Conservation (phyloP, 2,797 vertebrate genomes). For the Sebastes elongatus region DNA sequence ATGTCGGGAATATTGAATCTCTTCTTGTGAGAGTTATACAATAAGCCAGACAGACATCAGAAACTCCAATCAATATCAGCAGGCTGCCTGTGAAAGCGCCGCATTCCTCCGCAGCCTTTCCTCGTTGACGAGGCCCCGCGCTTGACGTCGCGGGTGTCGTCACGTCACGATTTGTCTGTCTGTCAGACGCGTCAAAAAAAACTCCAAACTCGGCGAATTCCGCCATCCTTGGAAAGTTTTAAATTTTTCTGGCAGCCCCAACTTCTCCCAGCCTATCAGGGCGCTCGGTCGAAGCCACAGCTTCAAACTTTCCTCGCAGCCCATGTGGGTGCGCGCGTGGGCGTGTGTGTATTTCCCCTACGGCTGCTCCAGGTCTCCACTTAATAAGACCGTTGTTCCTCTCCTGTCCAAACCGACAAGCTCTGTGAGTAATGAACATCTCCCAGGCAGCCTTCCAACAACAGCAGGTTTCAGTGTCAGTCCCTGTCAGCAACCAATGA, state of each 20-base stretch:
- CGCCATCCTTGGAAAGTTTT: slow-evolving; percentile 40
- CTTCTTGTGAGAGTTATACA: slow-evolving; percentile 73
- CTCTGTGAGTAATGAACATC: slow-evolving; percentile 82
- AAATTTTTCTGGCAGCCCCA: slow-evolving; percentile 42
- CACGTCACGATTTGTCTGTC: slow-evolving; percentile 53
- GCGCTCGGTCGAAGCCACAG: slow-evolving; percentile 8
- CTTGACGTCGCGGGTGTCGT: slow-evolving; percentile 29
- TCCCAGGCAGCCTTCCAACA: slow-evolving; percentile 76
- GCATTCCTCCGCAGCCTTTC: slow-evolving; percentile 55
- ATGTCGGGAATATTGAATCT: slow-evolving; percentile 79
- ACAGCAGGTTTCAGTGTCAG: slow-evolving; percentile 75
- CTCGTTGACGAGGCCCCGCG: background rate
- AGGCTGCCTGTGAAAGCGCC: slow-evolving; percentile 53
- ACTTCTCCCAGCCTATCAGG: slow-evolving; percentile 58
- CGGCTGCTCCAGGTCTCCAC: slow-evolving; percentile 77
- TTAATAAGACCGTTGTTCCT: slow-evolving; percentile 82
- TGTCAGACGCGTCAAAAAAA: slow-evolving; percentile 53
- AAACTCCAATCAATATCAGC: slow-evolving; percentile 74
- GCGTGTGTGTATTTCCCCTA: slow-evolving; percentile 69
- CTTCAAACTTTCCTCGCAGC: slow-evolving; percentile 58
- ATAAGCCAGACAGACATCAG: slow-evolving; percentile 77
- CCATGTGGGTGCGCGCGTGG: slow-evolving; percentile 52
- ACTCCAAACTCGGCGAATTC: slow-evolving; percentile 59
- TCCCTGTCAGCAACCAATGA: slow-evolving; percentile 77
- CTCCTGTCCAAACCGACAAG: slow-evolving; percentile 76